Conservation (phyloP, 1,140 invertebrate genomes). For the Leptonema lineaticorne region DNA sequence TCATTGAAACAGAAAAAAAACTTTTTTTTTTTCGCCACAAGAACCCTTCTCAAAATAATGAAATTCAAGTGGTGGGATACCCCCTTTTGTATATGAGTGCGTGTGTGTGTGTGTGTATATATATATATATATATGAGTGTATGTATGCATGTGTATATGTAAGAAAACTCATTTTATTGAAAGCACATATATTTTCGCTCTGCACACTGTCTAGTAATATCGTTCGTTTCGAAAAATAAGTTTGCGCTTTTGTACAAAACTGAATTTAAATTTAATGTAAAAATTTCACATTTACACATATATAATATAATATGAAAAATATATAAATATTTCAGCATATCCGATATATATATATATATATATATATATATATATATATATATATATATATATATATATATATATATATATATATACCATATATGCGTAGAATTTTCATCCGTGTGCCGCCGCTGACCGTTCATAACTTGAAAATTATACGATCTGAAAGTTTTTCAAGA, state of each 20-base stretch:
- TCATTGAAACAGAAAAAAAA: conserved; percentile 16
- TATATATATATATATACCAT: too few species aligned
- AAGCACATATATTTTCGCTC: conserved; percentile 15
- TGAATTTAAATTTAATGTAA: conserved; percentile 5
- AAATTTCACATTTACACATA: not conserved
- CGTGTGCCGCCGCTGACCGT: too few species aligned
- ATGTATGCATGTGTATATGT: not conserved
- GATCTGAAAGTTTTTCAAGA: too few species aligned
- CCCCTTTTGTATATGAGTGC: not conserved
- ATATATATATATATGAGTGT: not conserved
- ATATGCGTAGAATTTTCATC: too few species aligned
- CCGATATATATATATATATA: not conserved
- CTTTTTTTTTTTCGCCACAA: not conserved
- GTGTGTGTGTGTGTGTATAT: not conserved
- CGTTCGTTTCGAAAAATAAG: conserved; percentile 12
- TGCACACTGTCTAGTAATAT: conserved; percentile 18
- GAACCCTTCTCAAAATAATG: conserved; percentile 18
- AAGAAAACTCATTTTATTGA: conserved; percentile 18
- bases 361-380: not conserved
- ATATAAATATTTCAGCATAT: not conserved
- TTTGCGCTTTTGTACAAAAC: not conserved
- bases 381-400: too few species aligned
- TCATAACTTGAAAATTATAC: too few species aligned
- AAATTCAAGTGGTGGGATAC: conserved; percentile 16
- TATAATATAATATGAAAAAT: not conserved